phyloP scores from a whole-genome alignment of 2,888 invertebrate genomes.

The Incurvaria masculella region DNA sequence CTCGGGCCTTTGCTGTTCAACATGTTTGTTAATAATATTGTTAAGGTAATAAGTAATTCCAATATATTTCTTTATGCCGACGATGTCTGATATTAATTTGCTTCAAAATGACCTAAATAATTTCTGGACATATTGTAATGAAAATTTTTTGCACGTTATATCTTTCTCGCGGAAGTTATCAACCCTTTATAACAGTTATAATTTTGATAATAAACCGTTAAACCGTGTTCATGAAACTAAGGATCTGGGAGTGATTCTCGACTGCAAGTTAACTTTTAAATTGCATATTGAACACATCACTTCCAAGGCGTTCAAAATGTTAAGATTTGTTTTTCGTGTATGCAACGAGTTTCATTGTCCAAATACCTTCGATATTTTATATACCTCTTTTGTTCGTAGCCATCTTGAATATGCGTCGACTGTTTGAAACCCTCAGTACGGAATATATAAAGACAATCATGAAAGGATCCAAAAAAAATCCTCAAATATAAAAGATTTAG shows the following conservation, averaged over 20 bases:
- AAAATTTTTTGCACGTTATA: not conserved
- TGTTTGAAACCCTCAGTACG: too few relatives aligned
- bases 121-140: not conserved
- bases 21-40: conserved; percentile 10
- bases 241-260: not conserved
- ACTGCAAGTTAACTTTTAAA: not conserved
- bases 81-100: conserved; percentile 11
- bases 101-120: not conserved
- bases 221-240: not conserved
- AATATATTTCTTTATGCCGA: conserved; percentile 9
- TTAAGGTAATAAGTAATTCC: conserved; percentile 6
- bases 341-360: too few relatives aligned
- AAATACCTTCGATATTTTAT: too few relatives aligned
- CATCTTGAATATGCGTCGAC: too few relatives aligned
- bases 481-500: too few relatives aligned
- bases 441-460: too few relatives aligned
- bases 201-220: not conserved
- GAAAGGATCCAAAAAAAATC: too few relatives aligned
- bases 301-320: too few relatives aligned
- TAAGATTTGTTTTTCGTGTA: too few relatives aligned
- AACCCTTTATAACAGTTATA: not conserved
- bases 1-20: conserved; percentile 12
- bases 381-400: too few relatives aligned
- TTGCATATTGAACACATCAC: too few relatives aligned
- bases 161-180: too few relatives aligned